Evolutionary conservation across 2,888 invertebrate genomes (phyloP).

Genomic region (Acronicta leporina): DNA sequence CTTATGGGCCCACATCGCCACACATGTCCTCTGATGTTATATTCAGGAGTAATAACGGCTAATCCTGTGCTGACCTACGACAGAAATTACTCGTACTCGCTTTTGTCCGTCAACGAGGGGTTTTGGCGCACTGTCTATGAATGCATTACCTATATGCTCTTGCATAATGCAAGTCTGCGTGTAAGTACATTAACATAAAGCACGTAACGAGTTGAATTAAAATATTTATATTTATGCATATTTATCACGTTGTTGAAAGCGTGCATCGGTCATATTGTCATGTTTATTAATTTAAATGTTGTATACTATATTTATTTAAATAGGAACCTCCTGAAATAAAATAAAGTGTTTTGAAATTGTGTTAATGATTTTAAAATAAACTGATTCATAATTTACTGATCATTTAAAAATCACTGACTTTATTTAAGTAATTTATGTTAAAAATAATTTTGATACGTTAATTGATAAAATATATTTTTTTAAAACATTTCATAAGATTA

Average conservation of each 20-base stretch:
- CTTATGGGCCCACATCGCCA: conserved; percentile 1
- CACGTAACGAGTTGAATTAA: conserved; percentile 23
- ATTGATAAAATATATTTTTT: too few species aligned
- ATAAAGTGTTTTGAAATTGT: too few species aligned
- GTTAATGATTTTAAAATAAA: too few species aligned
- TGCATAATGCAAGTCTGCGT: conserved; percentile 63
- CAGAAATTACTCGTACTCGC: conserved; percentile 73
- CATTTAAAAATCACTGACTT: too few species aligned
- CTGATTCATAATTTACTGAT: too few species aligned
- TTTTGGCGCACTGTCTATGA: conserved; percentile 69
- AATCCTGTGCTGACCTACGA: conserved; percentile 61
- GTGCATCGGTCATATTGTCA: background rate
- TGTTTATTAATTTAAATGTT: background rate
- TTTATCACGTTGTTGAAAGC: conserved; percentile 5
- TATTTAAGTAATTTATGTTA: too few species aligned
- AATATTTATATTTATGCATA: conserved; percentile 11
- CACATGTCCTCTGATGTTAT: conserved; percentile 66
- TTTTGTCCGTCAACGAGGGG: conserved; percentile 69
- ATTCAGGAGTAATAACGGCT: conserved; percentile 75
- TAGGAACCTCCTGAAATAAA: too few species aligned
- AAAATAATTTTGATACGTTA: too few species aligned
- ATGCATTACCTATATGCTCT: conserved; percentile 60
- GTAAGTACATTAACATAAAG: conserved; percentile 41
- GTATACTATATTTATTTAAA: too few species aligned
- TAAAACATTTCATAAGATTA: too few species aligned